Evolutionary conservation across 2,888 invertebrate genomes (phyloP), one percentile per base, ranked within the genome.

Genomic region (Thalpophila matura): DNA sequence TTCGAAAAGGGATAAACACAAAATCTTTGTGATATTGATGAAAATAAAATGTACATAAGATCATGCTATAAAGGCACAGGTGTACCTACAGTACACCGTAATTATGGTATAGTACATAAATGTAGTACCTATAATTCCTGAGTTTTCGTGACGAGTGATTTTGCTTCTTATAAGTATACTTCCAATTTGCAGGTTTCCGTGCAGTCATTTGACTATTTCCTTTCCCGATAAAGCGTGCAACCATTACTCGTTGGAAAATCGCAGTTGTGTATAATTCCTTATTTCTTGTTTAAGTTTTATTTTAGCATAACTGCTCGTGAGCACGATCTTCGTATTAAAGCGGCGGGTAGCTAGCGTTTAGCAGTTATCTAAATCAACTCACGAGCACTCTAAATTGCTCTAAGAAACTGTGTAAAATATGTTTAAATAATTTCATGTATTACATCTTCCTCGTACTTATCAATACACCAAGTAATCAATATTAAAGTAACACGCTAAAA

Each of bases 311-410:
- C 59, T 40, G 27, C 51, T 74, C 74, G 77, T 75, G 77, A 18
- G 40, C 77, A 75, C 77, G 77, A 77, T 29, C 58, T 38, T 43
- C 57, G 68, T 77, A 64, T 61, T 77, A 56, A 43, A 40, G 65
- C 16, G 58, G 51, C 50, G 62, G 46, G 61, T 35, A 60, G 57
- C 56, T n/a, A 47, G 49, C 57, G 71, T 29, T 58, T 24, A 45
- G 38, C 45, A 56, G 50, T 74, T 77, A 77, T 77, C 77, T 77
- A 56, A 59, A 77, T 74, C 72, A 43, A 49, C 77, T 74, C 77
- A 77, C 77, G 77, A 77, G 55, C 43, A 56, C 38, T 59, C 54
- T 46, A 18, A 57, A 55, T 33, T 18, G 54, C 46, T 47, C 9
- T 6, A 26, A 40, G 26, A 20, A 31, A 20, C 12, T 20, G 40